These are phyloP conservation scores for Lasioglossum pauxillum DNA, from an alignment of 2,888 invertebrate species.

Conservation along the genomic window DNA sequence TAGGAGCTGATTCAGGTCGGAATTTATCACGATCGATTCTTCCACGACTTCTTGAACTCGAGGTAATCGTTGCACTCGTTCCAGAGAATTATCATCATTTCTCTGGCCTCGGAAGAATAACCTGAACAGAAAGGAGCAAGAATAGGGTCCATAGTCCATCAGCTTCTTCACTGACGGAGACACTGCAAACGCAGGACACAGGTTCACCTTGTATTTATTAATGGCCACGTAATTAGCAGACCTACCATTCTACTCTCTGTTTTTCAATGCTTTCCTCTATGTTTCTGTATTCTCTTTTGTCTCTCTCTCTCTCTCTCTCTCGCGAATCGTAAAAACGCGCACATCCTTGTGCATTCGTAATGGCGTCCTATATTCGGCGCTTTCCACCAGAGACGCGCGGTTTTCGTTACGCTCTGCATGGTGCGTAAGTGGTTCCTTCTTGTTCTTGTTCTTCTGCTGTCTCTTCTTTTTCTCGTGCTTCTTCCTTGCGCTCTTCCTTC, in stretches of 20 bases:
- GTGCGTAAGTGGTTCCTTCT: neutral
- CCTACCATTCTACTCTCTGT: neutral
- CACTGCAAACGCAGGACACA: neutral
- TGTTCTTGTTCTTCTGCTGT: neutral
- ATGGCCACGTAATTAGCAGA: conserved; percentile 1
- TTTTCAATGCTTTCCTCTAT: neutral
- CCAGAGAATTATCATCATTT: neutral
- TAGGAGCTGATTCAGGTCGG: neutral
- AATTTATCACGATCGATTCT: neutral
- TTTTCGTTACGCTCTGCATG: conserved; percentile 14
- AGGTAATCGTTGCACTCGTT: neutral
- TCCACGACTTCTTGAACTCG: no score
- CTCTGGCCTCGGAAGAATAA: neutral
- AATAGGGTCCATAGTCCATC: neutral
- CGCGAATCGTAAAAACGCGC: neutral
- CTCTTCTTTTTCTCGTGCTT: neutral
- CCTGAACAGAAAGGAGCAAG: neutral
- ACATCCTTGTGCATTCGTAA: neutral
- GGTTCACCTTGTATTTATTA: conserved; percentile 12
- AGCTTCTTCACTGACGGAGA: no score
- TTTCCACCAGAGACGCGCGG: neutral
- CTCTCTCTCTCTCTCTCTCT: neutral
- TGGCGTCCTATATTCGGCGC: neutral
- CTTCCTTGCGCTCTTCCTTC: neutral
- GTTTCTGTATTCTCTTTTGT: neutral